Conservation (phyloP, 2,797 vertebrate species). For the Leucoraja ocellata region DNA sequence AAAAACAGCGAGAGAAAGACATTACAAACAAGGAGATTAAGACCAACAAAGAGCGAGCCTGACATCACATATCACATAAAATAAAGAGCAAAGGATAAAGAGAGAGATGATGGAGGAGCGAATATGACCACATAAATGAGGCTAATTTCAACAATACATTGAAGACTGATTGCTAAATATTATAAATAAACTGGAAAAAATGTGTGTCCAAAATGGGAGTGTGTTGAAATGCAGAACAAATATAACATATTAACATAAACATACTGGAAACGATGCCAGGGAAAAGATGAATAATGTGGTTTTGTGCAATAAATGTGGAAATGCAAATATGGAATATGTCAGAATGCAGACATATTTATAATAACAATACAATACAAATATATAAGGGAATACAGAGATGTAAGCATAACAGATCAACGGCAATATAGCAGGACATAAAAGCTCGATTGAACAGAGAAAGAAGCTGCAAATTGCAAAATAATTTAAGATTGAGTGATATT, state of each 20-base stretch:
- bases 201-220: not conserved
- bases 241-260: not conserved
- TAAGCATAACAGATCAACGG: not conserved
- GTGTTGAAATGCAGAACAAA: not conserved
- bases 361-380: not conserved
- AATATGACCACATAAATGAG: not conserved
- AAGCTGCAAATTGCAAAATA: conserved; percentile 2
- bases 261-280: not conserved
- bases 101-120: not conserved
- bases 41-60: not conserved
- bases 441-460: not conserved
- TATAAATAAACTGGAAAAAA: not conserved
- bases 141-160: not conserved
- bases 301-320: not conserved
- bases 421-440: not conserved
- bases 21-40: conserved; percentile 35
- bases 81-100: not conserved
- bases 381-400: not conserved
- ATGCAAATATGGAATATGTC: not conserved
- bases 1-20: not conserved
- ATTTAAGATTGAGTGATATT: not conserved
- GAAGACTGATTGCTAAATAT: not conserved
- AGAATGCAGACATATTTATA: not conserved
- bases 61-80: not conserved
- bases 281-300: not conserved